These are phyloP conservation scores for Phyllotis vaccarum DNA, from an alignment of 2,797 vertebrate species.

Conservation along the genomic window DNA sequence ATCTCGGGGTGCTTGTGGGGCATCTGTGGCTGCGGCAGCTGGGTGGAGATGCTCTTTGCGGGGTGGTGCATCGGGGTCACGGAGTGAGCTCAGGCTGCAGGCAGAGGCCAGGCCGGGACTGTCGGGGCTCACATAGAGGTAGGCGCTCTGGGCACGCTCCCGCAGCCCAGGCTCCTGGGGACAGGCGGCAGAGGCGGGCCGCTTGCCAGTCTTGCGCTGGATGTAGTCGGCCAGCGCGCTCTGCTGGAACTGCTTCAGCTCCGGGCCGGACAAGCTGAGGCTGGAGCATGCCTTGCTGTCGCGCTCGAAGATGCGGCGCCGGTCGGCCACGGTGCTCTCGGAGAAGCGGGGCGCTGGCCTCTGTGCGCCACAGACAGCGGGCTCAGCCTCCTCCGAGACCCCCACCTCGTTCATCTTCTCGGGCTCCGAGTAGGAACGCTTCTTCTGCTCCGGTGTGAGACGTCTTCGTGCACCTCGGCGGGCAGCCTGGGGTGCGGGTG, in stretches of 20 bases:
- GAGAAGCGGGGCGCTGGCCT: conserved; percentile 81
- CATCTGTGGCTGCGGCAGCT: conserved; percentile 84
- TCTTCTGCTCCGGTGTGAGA: conserved; percentile 94
- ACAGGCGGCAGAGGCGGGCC: conserved; percentile 72
- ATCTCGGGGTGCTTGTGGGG: conserved; percentile 37
- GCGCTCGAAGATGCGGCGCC: conserved; percentile 94
- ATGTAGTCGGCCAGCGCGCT: conserved; percentile 94
- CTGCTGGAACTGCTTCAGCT: conserved; percentile 95
- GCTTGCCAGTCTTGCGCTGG: conserved; percentile 92
- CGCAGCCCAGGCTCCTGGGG: conserved; percentile 68
- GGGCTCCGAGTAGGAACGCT: conserved; percentile 96
- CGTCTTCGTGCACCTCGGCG: conserved; percentile 94
- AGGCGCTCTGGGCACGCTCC: conserved; percentile 89
- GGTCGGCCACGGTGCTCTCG: conserved; percentile 93
- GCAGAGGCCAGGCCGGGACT: conserved; percentile 89
- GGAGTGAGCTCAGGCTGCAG: conserved; percentile 93
- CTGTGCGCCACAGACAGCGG: conserved; percentile 78
- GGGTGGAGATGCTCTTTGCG: conserved; percentile 84
- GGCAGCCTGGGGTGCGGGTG: conserved; percentile 64
- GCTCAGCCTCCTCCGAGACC: conserved; percentile 90
- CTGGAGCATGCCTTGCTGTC: conserved; percentile 87
- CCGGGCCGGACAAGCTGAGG: conserved; percentile 88
- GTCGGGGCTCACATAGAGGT: conserved; percentile 87
- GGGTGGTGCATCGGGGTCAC: conserved; percentile 87
- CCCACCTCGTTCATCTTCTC: conserved; percentile 97